Conservation (phyloP, 2,113 vertebrate species). For the Corythornis vintsioides region DNA sequence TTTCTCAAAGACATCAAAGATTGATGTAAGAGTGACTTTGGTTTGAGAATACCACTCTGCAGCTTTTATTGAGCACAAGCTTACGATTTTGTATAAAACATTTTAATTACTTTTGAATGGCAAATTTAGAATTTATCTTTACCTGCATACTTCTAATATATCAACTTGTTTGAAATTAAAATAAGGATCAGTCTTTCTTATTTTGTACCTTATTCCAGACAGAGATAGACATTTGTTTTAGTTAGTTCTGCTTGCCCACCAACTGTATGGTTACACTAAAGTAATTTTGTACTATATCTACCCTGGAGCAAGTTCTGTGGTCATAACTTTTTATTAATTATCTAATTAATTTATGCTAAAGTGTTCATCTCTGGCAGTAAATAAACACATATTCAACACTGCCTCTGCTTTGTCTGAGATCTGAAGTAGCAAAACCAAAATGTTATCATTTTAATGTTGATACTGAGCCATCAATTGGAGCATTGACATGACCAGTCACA, state of each 20-base stretch:
- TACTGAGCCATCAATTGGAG: background rate
- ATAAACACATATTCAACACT: background rate
- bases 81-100: background rate
- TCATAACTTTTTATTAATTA: background rate
- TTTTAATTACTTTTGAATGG: background rate
- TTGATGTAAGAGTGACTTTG: constrained; percentile 85
- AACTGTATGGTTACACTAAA: background rate
- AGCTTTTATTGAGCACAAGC: background rate
- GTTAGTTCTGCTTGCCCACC: background rate
- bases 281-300: background rate
- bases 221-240: background rate
- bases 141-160: background rate
- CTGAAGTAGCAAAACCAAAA: background rate
- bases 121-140: background rate
- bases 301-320: background rate
- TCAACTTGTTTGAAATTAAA: background rate
- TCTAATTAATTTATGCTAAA: background rate
- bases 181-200: background rate
- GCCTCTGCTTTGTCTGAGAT: background rate
- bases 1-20: constrained; percentile 98
- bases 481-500: background rate
- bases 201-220: background rate
- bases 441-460: background rate
- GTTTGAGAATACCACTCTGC: background rate
- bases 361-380: background rate